phyloP scores from a whole-genome alignment of 2,797 vertebrate species.

The Pseudochaenichthys georgianus region DNA sequence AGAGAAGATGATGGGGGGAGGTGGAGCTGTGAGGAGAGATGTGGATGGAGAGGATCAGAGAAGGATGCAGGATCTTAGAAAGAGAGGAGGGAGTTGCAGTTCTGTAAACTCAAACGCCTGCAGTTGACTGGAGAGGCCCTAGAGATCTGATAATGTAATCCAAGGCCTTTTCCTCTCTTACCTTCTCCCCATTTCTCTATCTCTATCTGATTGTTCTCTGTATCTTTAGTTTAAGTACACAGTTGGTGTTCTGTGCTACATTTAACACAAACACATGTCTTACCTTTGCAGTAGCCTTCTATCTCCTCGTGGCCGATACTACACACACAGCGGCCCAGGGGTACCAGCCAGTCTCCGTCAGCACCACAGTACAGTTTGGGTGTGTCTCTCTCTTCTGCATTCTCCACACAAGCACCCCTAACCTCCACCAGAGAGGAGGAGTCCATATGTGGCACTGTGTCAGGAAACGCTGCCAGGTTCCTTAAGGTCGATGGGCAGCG shows the following conservation, averaged over 20 bases:
- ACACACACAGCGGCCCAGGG: conserved; percentile 96
- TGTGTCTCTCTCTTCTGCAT: conserved; percentile 95
- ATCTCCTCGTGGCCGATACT: conserved; percentile 93
- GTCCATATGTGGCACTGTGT: conserved; percentile 95
- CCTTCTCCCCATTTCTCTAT: neutral
- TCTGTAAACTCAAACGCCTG: conserved; percentile 59
- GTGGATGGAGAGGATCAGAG: conserved; percentile 65
- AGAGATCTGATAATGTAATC: conserved; percentile 62
- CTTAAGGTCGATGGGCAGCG: conserved; percentile 94
- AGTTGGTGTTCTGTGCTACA: conserved; percentile 15
- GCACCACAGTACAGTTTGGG: conserved; percentile 97
- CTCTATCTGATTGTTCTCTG: conserved; percentile 19
- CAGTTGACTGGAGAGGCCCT: conserved; percentile 59
- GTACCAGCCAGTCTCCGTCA: conserved; percentile 97
- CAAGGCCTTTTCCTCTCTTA: conserved; percentile 29
- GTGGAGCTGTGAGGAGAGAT: conserved; percentile 43
- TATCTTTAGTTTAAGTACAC: conserved; percentile 28
- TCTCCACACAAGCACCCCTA: conserved; percentile 93
- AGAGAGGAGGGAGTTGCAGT: conserved; percentile 44
- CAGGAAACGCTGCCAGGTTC: conserved; percentile 95
- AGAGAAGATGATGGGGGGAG: conserved; percentile 47
- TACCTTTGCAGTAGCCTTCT: conserved; percentile 93
- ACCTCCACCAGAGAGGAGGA: conserved; percentile 98
- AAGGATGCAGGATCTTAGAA: conserved; percentile 55
- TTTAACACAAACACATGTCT: conserved; percentile 68